phyloP scores from a whole-genome alignment of 2,797 vertebrate species.

The Rhinatrema bivittatum region DNA sequence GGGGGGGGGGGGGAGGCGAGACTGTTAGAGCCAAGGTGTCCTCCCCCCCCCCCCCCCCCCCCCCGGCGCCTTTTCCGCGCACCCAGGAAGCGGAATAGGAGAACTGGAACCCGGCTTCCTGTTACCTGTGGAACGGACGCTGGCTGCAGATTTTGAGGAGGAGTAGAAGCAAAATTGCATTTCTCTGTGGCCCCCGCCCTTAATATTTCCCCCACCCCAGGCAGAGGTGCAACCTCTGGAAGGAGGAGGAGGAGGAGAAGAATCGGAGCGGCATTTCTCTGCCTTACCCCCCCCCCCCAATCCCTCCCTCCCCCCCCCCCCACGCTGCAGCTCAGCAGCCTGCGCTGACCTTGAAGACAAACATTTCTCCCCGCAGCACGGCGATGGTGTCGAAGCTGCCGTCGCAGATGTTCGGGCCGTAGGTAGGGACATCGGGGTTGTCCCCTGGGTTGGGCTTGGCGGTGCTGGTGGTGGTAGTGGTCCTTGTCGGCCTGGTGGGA shows the following conservation, averaged over 20 bases:
- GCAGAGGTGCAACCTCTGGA: no score
- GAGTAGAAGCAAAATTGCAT: no score
- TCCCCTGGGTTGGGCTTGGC: conserved; percentile 18
- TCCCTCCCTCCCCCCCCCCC: background rate
- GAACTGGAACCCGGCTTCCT: no score
- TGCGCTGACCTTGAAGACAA: conserved; percentile 83
- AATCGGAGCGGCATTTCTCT: no score
- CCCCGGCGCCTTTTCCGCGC: background rate
- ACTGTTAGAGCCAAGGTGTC: background rate
- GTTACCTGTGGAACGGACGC: no score
- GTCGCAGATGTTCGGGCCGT: conserved; percentile 77
- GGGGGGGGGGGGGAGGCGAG: background rate
- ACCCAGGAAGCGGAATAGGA: no score
- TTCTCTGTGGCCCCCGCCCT: no score
- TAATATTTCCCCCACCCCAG: no score
- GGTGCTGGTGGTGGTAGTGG: conserved; percentile 34
- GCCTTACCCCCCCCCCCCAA: background rate
- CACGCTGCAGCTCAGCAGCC: no score
- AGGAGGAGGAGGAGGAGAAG: background rate
- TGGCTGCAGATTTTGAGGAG: no score
- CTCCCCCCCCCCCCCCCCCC: background rate
- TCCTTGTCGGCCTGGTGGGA: conserved; percentile 39
- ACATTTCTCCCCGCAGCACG: conserved; percentile 82
- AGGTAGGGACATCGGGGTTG: conserved; percentile 44
- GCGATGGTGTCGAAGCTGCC: conserved; percentile 86